Evolutionary conservation across 2,113 vertebrate species (phyloP).

Genomic region (Zapus hudsonius): DNA sequence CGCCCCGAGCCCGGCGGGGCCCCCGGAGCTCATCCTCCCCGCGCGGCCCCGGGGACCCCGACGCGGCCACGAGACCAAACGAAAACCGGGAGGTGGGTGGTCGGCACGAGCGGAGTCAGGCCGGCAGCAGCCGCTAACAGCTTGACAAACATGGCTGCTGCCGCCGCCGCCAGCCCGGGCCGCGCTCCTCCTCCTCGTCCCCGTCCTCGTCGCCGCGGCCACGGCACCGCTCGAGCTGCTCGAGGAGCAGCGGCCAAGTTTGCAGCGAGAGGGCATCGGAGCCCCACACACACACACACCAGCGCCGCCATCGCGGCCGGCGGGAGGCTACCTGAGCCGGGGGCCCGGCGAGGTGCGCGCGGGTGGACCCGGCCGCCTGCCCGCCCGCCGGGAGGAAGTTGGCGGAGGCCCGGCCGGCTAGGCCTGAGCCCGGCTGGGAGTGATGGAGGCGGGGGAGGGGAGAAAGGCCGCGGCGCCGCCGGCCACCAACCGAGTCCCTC

Average conservation of each 20-base stretch:
- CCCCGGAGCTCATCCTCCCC: too few relatives aligned
- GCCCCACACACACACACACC: not conserved
- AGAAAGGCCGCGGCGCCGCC: constrained; percentile 34
- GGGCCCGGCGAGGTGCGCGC: constrained; percentile 53
- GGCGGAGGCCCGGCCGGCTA: constrained; percentile 65
- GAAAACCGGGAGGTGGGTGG: too few relatives aligned
- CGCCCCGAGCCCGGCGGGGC: constrained; percentile 71
- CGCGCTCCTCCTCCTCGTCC: constrained; percentile 62
- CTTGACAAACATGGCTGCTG: constrained; percentile 84
- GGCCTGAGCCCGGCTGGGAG: constrained; percentile 76
- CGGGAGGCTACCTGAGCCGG: constrained; percentile 62
- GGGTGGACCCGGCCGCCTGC: not conserved
- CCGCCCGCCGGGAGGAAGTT: constrained; percentile 76
- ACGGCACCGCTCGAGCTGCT: constrained; percentile 45
- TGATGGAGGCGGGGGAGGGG: constrained; percentile 66
- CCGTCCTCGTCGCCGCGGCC: too few relatives aligned
- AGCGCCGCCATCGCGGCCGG: too few relatives aligned
- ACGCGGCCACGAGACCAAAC: not conserved
- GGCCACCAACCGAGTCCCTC: constrained; percentile 66
- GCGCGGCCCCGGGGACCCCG: not conserved
- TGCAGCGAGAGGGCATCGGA: constrained; percentile 61
- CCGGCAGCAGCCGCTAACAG: constrained; percentile 66
- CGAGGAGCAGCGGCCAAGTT: constrained; percentile 73
- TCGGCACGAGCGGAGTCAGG: constrained; percentile 52
- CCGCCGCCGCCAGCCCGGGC: constrained; percentile 75